Evolutionary conservation across 2,113 vertebrate species (phyloP).

Genomic region (Mirza zaza): DNA sequence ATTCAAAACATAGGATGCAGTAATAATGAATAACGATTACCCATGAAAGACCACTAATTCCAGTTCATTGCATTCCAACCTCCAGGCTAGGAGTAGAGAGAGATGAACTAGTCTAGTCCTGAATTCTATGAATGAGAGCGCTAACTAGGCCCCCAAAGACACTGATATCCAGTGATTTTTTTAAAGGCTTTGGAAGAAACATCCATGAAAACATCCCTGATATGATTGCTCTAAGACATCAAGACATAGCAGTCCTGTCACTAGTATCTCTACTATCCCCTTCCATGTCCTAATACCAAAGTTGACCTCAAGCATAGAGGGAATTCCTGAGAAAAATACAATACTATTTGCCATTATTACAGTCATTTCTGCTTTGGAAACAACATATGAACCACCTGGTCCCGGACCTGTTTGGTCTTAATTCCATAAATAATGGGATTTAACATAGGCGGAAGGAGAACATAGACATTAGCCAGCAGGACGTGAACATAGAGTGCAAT

Average conservation of each 20-base stretch:
- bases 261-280: background rate
- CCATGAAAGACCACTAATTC: background rate
- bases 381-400: too few species aligned
- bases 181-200: background rate
- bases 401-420: too few species aligned
- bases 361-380: background rate
- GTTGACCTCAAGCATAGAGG: background rate
- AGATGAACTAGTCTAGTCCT: background rate
- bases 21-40: background rate
- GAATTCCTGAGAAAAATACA: background rate
- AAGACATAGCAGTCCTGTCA: background rate
- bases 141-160: background rate
- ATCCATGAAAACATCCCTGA: background rate
- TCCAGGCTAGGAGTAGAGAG: background rate
- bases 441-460: too few species aligned
- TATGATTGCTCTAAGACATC: background rate
- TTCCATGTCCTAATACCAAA: background rate
- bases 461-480: background rate
- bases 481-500: background rate
- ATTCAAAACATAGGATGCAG: too few species aligned
- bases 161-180: background rate
- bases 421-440: too few species aligned
- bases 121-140: background rate
- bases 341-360: background rate
- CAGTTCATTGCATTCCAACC: background rate